Conservation (phyloP, 2,888 invertebrate species). For the Oscheius sp. region DNA sequence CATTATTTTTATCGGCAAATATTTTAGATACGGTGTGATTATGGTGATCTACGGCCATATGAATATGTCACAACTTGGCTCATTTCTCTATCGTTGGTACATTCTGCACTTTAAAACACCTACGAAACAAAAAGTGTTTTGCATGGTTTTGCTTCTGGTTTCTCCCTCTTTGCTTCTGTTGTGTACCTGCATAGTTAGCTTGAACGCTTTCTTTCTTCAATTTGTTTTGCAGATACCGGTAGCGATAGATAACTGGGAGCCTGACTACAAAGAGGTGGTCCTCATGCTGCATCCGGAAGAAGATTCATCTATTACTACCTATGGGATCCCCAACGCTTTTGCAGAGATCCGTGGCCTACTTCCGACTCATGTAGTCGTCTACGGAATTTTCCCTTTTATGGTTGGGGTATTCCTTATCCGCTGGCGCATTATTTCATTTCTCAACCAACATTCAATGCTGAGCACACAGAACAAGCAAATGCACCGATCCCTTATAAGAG, state of each 20-base stretch:
- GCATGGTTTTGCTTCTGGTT: not conserved
- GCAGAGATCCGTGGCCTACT: not conserved
- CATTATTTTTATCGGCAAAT: not conserved
- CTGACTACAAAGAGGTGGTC: not conserved
- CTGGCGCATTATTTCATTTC: not conserved
- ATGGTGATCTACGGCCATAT: conserved; percentile 5
- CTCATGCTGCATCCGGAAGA: conserved; percentile 4
- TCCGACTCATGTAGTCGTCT: not conserved
- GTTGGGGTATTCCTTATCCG: not conserved
- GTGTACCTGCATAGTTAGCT: not conserved
- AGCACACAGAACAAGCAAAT: not conserved
- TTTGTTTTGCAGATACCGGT: not conserved
- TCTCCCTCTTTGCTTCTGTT: not conserved
- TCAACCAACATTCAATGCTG: not conserved
- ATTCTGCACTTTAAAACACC: conserved; percentile 1
- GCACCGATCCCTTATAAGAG: not conserved
- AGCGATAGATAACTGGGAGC: not conserved
- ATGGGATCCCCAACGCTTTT: not conserved
- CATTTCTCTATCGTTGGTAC: conserved; percentile 14
- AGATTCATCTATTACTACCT: not conserved
- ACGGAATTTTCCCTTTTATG: not conserved
- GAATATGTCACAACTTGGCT: conserved; percentile 3
- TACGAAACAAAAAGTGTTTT: not conserved
- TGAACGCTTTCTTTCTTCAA: not conserved
- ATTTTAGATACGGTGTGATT: conserved; percentile 10